Conservation (phyloP, 2,888 invertebrate species). For the Entomobrya multifasciata region DNA sequence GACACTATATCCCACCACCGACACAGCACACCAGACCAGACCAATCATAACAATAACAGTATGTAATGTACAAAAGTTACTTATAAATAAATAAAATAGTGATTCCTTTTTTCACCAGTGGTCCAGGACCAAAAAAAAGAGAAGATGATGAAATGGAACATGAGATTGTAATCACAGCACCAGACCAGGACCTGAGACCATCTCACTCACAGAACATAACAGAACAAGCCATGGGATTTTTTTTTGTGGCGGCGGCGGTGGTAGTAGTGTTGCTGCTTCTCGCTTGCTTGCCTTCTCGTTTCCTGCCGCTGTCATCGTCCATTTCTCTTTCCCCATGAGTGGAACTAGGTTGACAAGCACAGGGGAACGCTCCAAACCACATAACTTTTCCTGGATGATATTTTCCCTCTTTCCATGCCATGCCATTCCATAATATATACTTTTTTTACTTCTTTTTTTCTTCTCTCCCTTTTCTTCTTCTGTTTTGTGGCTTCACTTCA, state of each 20-base stretch:
- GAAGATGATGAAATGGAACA: not conserved
- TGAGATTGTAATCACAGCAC: not conserved
- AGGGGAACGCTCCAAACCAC: constrained; percentile 28
- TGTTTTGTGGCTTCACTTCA: not conserved
- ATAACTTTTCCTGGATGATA: not conserved
- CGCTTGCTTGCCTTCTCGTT: not conserved
- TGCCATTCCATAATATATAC: not conserved
- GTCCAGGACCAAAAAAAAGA: too few species aligned
- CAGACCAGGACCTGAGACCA: not conserved
- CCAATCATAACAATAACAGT: too few species aligned
- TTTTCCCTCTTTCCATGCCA: not conserved
- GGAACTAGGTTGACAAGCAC: constrained; percentile 49
- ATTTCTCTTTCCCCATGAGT: constrained; percentile 42
- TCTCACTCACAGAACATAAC: not conserved
- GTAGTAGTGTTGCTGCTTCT: not conserved
- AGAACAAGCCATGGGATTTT: too few species aligned
- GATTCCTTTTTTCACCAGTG: too few species aligned
- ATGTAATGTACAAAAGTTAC: too few species aligned
- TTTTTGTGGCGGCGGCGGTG: not conserved
- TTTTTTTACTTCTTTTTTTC: not conserved
- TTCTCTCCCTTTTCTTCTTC: not conserved
- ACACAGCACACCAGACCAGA: too few species aligned
- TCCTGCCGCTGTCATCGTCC: constrained; percentile 48
- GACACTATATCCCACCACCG: too few species aligned
- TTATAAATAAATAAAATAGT: too few species aligned